These are phyloP conservation scores for Cyprinodon variegatus DNA, from an alignment of 2,113 vertebrate genomes.

Conservation along the genomic window DNA sequence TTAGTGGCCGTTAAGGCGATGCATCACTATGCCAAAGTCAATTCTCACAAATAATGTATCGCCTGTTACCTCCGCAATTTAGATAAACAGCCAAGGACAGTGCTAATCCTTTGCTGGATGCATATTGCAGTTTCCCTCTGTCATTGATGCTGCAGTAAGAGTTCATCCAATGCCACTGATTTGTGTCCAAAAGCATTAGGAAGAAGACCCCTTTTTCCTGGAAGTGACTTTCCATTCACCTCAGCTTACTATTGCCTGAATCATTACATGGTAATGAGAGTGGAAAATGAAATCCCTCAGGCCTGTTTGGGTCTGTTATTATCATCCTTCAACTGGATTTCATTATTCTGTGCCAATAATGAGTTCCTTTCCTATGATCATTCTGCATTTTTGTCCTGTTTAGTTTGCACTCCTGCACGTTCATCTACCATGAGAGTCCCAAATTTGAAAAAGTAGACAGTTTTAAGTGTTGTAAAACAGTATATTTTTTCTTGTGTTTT, in stretches of 20 bases:
- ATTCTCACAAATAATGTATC: constrained; percentile 39
- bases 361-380: constrained; percentile 46
- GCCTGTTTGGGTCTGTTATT: constrained; percentile 57
- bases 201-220: constrained; percentile 38
- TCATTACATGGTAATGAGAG: constrained; percentile 69
- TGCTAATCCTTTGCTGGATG: constrained; percentile 16
- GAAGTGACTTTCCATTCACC: constrained; percentile 44
- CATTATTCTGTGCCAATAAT: constrained; percentile 60
- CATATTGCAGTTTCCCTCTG: constrained; percentile 42
- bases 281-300: constrained; percentile 59
- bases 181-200: constrained; percentile 60
- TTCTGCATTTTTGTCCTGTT: constrained; percentile 51
- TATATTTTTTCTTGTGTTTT: constrained; percentile 40
- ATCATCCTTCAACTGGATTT: constrained; percentile 55
- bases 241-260: constrained; percentile 51
- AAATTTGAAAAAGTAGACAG: constrained; percentile 39
- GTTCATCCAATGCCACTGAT: constrained; percentile 40
- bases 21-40: constrained; percentile 43
- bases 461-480: constrained; percentile 50
- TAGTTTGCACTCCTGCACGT: constrained; percentile 18
- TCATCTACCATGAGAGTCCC: constrained; percentile 43
- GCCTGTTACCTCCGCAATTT: constrained; percentile 21
- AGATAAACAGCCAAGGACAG: constrained; percentile 51
- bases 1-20: constrained; percentile 19
- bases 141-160: constrained; percentile 44